Base-by-base conservation (phyloP, 2,888 invertebrate genomes). In the Trissonchulus latispiculum region DNA sequence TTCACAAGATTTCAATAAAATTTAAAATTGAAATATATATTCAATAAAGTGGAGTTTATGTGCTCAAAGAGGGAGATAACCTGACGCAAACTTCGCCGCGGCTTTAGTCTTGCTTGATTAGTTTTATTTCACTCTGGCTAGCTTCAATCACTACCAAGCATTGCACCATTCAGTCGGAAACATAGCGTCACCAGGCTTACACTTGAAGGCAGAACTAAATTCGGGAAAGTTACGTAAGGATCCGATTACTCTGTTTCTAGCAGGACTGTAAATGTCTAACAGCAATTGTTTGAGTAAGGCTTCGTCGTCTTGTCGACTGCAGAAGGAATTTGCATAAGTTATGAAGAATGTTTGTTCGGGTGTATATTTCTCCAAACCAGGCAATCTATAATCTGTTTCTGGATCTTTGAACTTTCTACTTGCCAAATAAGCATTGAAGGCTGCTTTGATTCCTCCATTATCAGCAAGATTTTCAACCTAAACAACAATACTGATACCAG, bases 371-470 rank as follows among this genome's bases (percentile, higher is more conserved):
- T 29, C 28, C 3, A 68, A 28, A 35, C n/a, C 68, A 3, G 68
- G 68, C 35, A 68, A 35, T 68, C 68, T 31, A 8, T 3, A 8
- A 28, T 68, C 68, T 29, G 23, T 31, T 2, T 31, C 68, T 31
- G 48, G 48, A 48, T 48, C 48, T 48, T 48, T 8, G 48, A 15
- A 15, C 48, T 15, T 8, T 48, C 48, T 48, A 48, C 8, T 48
- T 8, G 8, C 23, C 8, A 8, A 23, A 48, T 68, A 68, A 8
- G 68, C 80, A 37, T 78, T 90, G 84, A 90, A 94, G 0, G 93
- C 91, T 0, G 93, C 93, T 81, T 93, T 92, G 0, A 94, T 82
- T 0, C 94, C 94, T 0, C 93, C 93, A 81, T 94, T 94, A 80
- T 93, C 93, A 0, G 93, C 93, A 76, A 93, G 93, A 80, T 93